A percentile compares a stretch with the other conserved stretches of the same genome.
These are phyloP conservation scores for Canis aureus DNA, from an alignment of 2,113 vertebrate genomes.

Conservation along the genomic window DNA sequence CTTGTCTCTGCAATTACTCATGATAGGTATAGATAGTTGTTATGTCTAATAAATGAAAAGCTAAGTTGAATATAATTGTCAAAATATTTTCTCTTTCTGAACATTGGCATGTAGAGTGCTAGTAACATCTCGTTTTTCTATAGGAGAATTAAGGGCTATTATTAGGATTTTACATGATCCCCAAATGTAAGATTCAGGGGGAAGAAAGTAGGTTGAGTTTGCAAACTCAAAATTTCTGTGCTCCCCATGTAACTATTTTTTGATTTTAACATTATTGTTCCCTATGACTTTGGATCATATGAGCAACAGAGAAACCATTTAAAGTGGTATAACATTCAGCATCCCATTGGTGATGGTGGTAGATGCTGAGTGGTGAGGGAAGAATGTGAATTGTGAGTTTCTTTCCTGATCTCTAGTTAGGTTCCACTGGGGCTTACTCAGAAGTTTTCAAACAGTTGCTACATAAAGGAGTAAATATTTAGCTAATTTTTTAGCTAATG, in stretches of 20 bases:
- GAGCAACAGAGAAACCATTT: neutral
- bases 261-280: neutral
- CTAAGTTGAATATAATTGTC: neutral
- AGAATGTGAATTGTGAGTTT: rapidly evolving
- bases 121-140: neutral
- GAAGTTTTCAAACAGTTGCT: neutral
- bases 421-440: neutral
- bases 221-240: neutral
- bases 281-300: neutral
- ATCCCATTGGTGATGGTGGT: rapidly evolving
- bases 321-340: rapidly evolving
- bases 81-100: neutral
- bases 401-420: neutral
- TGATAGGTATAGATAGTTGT: neutral
- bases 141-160: neutral
- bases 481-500: neutral
- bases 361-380: neutral
- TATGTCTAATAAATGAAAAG: neutral
- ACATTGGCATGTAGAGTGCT: neutral
- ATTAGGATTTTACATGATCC: neutral
- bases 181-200: neutral
- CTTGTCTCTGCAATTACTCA: neutral
- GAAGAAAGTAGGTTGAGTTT: neutral
- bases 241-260: neutral
- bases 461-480: neutral